Evolutionary conservation across 2,797 vertebrate species (phyloP), one percentile per base, ranked within the genome.

Genomic region (Pteronotus mesoamericanus): DNA sequence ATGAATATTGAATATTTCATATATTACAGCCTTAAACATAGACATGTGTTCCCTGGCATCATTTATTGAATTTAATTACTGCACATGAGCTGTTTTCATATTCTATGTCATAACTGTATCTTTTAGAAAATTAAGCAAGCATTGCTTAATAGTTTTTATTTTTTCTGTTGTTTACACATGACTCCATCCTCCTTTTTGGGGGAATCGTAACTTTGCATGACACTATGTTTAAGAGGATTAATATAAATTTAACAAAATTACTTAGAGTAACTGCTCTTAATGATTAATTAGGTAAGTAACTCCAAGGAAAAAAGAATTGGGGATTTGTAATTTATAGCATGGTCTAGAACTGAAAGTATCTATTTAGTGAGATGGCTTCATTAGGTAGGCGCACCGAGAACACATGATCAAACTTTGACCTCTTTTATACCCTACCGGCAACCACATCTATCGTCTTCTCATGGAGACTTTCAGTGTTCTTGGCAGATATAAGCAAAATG

Each of bases 221-320:
- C 61, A 69, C n/a, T 75, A 4, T 89, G 19, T 66, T 72, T 88
- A 75, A 66, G 5, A 74, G 10, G 42, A 64, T 92, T 53, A 53
- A 61, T 64, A 79, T 44, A 86, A 94, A 93, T 92, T 82, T 79
- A 80, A 85, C 16, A 66, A 48, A 88, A 86, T 48, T 68, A 55
- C 29, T 69, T 16, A 44, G 1, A 89, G 12, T 83, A 89, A 46
- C 34, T 53, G 19, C 12, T 93, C 6, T 93, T 46, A 32, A 61
- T 86, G 21, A 89, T 44, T 91, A 24, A 80, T 37, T 48, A 69
- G 10, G 6, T 48, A 85, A 89, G 2, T 82, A 71, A 71, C 29
- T 84, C 3, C 34, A 86, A 42, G 42, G 2, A 77, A 77, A 39
- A 96, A 87, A 46, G 66, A 42, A 64, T 19, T 93, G 22, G 4